Percentiles rank a stretch among this genome's conserved stretches.
Evolutionary conservation across 1,140 invertebrate species (phyloP).

Genomic region (Dufourea novaeangliae): DNA sequence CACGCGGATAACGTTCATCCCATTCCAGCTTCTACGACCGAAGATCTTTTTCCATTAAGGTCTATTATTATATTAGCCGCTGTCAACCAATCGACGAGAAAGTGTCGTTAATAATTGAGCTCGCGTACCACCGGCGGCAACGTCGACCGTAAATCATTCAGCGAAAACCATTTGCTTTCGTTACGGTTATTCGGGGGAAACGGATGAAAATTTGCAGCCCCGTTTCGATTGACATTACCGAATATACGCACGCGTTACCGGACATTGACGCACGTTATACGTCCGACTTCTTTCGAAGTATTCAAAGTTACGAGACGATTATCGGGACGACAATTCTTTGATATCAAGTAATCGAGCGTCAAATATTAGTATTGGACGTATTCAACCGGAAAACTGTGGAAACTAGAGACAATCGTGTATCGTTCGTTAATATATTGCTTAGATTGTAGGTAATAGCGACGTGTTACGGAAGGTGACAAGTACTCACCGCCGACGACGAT

Average conservation of each 20-base stretch:
- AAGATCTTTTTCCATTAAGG: not conserved
- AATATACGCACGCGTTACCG: not conserved
- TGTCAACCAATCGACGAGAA: conserved; percentile 3
- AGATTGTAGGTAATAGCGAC: too few species aligned
- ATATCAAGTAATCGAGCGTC: too few species aligned
- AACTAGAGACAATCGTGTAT: too few species aligned
- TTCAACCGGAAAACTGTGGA: too few species aligned
- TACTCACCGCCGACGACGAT: conserved; percentile 83
- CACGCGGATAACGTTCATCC: conserved; percentile 6
- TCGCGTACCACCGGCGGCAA: not conserved
- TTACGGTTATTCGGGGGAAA: not conserved
- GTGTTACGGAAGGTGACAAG: not conserved
- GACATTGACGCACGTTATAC: too few species aligned
- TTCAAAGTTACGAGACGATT: too few species aligned
- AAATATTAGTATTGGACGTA: too few species aligned
- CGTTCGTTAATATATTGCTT: too few species aligned
- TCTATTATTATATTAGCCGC: conserved; percentile 3
- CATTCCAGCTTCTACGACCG: not conserved
- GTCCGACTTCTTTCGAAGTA: too few species aligned
- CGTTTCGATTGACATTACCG: not conserved
- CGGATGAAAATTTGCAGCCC: not conserved
- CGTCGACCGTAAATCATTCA: conserved; percentile 12
- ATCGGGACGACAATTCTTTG: too few species aligned
- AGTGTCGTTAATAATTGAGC: conserved; percentile 17
- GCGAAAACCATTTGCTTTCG: conserved; percentile 9